phyloP scores from a whole-genome alignment of 2,888 invertebrate species.

The Cheilosia impressa region DNA sequence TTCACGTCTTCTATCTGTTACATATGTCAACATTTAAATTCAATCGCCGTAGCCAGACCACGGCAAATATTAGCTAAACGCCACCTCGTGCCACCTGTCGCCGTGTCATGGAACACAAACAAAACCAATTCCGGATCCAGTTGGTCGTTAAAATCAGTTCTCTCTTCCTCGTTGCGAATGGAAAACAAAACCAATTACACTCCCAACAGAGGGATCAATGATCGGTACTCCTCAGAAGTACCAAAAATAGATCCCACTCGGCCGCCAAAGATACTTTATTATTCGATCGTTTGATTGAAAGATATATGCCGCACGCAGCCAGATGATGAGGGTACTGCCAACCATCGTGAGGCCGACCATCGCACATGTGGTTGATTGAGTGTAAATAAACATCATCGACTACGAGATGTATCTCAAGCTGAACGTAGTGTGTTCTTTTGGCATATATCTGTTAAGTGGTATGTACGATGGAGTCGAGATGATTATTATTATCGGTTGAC shows the following conservation, averaged over 20 bases:
- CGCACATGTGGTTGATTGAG: constrained; percentile 35
- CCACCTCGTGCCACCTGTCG: constrained; percentile 33
- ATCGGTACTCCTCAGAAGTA: constrained; percentile 10
- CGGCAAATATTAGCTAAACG: constrained; percentile 5
- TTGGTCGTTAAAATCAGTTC: background rate
- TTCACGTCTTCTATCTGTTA: constrained; percentile 24
- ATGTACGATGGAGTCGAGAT: background rate
- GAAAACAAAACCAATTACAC: background rate
- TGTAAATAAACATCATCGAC: constrained; percentile 58
- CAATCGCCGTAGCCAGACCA: constrained; percentile 2
- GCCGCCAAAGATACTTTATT: constrained; percentile 30
- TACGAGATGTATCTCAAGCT: constrained; percentile 12
- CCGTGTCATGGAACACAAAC: constrained; percentile 12
- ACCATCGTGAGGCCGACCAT: background rate
- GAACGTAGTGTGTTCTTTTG: background rate
- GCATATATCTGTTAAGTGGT: background rate
- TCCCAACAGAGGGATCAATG: constrained; percentile 22
- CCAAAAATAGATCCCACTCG: constrained; percentile 21
- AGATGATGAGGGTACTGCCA: constrained; percentile 30
- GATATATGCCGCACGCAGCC: constrained; percentile 25
- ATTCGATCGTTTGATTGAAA: constrained; percentile 64
- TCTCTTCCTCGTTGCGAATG: background rate
- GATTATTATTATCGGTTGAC: constrained; percentile 20
- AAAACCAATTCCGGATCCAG: background rate
- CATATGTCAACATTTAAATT: constrained; percentile 46